These are phyloP conservation scores for Cyphomyrus plagiostoma DNA, from an alignment of 2,113 vertebrate species.

Conservation along the genomic window DNA sequence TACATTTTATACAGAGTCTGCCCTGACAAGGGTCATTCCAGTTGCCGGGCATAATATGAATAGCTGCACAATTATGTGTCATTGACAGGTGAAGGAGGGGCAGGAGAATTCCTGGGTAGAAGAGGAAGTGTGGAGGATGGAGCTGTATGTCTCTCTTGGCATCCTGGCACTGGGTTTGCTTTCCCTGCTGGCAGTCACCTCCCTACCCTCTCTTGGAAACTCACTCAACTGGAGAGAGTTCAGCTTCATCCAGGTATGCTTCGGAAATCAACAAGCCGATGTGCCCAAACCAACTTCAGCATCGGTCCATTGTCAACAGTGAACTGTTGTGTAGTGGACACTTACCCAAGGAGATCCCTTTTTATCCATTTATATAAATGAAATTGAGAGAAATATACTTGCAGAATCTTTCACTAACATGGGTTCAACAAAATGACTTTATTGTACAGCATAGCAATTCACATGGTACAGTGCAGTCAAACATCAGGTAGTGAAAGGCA, in stretches of 20 bases:
- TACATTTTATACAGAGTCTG: background rate
- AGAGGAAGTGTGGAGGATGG: slow-evolving; percentile 88
- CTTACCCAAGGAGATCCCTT: background rate
- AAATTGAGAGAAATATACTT: background rate
- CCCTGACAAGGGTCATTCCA: background rate
- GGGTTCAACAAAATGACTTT: background rate
- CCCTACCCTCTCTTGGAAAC: slow-evolving; percentile 83
- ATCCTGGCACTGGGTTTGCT: slow-evolving; percentile 84
- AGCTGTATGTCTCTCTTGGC: slow-evolving; percentile 85
- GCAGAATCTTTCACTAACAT: background rate
- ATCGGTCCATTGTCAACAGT: background rate
- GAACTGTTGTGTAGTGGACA: background rate
- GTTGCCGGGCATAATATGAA: background rate
- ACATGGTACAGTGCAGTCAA: background rate
- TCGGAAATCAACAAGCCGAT: background rate
- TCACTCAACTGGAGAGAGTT: slow-evolving; percentile 94
- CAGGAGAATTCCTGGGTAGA: slow-evolving; percentile 72
- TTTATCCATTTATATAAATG: background rate
- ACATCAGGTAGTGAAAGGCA: background rate
- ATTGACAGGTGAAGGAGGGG: slow-evolving; percentile 63
- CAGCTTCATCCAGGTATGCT: slow-evolving; percentile 84
- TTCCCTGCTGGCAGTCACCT: slow-evolving; percentile 83
- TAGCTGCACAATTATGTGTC: background rate
- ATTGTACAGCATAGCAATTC: background rate
- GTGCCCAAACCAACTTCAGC: background rate